Evolutionary conservation across 2,888 invertebrate genomes (phyloP), one percentile per base, ranked within the genome.

Genomic region (Leptinotarsa peninsularis): DNA sequence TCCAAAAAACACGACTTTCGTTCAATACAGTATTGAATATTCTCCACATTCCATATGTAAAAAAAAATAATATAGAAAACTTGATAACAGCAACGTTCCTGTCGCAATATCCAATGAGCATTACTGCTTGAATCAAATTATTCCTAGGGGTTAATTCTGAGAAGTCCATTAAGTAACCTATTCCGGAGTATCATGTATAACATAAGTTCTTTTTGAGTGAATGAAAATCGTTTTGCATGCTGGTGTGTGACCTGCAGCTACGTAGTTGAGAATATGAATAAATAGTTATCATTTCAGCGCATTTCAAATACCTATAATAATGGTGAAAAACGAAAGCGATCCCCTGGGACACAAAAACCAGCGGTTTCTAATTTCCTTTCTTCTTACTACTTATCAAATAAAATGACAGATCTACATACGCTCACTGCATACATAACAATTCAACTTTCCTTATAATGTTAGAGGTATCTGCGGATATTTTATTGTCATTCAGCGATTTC

Each of bases 321-420:
- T 27, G 14, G 13, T 49, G 76, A 78, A 76, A 80, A 80, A 80
- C 72, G 79, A 80, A 80, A 80, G 79, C 77, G 72, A 76, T 76
- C 75, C 74, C 72, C 68, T 50, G 73, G 74, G 70, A 58, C 33
- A 56, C 43, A 54, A 79, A 80, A 77, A 76, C 76, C 50, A 73
- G 76, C 75, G 76, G 81, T 83, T 84, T 84, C 83, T 83, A 83
- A 83, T 83, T 83, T 83, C 83, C 82, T 83, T 82, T 82, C 82
- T 79, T 80, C 82, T 73, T 49, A 82, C 82, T 77, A 82, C 82
- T 80, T 83, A 83, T 83, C 82, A 83, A 82, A 82, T 78, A 82
- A 82, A 83, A 83, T 82, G 83, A 82, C 82, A 83, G 81, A 80
- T 79, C 78, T 77, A 75, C 78, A 78, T 67, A 75, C 78, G 72